Percentiles rank a stretch among this genome's conserved stretches.
Conservation (phyloP, 2,888 invertebrate genomes). For the Eudasyphora cyanicolor region DNA sequence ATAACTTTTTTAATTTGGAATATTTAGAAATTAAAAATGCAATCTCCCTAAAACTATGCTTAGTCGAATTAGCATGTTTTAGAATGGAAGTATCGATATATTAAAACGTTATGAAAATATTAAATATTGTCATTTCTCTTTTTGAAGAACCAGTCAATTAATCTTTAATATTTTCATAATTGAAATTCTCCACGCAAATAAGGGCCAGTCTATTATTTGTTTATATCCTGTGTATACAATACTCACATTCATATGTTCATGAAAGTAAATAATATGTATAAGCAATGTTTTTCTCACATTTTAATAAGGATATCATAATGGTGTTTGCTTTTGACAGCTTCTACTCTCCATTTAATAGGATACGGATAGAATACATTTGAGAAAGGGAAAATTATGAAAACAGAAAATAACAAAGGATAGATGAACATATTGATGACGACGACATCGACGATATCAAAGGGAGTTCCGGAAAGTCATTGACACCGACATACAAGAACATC, state of each 20-base stretch:
- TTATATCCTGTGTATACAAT: background rate
- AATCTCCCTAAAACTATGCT: too few species aligned
- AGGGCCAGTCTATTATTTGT: too few species aligned
- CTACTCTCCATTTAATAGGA: slow-evolving; percentile 40
- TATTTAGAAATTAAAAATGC: too few species aligned
- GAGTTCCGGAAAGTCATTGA: slow-evolving; percentile 42
- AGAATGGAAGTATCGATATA: too few species aligned
- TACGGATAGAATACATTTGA: slow-evolving; percentile 37
- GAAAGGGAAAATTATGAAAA: background rate
- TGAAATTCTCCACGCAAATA: too few species aligned
- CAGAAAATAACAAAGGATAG: background rate
- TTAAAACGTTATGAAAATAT: too few species aligned
- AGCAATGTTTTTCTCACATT: slow-evolving; percentile 1
- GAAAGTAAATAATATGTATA: background rate
- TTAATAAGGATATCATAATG: slow-evolving; percentile 47
- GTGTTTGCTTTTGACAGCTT: slow-evolving; percentile 6
- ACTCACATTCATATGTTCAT: too few species aligned
- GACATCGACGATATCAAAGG: background rate
- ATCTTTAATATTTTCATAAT: too few species aligned
- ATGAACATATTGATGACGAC: background rate
- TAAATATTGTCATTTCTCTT: too few species aligned
- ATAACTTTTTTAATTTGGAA: too few species aligned
- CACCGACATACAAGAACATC: slow-evolving; percentile 32
- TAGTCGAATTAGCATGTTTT: too few species aligned
- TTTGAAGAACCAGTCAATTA: too few species aligned